Evolutionary conservation across 2,113 vertebrate species (phyloP).

Genomic region (Balaeniceps rex): DNA sequence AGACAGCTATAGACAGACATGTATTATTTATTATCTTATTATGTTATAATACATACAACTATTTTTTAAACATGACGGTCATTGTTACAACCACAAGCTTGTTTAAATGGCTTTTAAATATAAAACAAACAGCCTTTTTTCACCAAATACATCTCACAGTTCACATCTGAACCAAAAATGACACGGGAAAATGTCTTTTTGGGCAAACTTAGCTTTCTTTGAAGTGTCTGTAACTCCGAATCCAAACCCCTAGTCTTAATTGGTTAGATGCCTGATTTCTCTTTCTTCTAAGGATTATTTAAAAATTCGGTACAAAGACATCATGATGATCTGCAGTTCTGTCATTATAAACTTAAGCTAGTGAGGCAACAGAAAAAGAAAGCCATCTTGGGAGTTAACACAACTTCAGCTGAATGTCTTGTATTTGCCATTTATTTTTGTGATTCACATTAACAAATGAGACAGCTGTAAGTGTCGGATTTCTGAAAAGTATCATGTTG

Average conservation of each 20-base stretch:
- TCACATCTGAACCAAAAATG: not conserved
- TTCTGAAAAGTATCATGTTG: constrained; percentile 79
- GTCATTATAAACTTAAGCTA: constrained; percentile 40
- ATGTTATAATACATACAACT: constrained; percentile 39
- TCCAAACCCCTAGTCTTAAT: constrained; percentile 2
- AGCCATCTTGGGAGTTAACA: constrained; percentile 62
- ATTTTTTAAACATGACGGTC: not conserved
- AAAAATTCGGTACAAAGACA: constrained; percentile 51
- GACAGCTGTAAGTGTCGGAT: constrained; percentile 75
- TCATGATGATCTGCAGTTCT: constrained; percentile 34
- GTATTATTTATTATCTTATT: constrained; percentile 51
- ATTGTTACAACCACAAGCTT: not conserved
- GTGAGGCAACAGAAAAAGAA: constrained; percentile 33
- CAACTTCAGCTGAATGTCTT: constrained; percentile 38
- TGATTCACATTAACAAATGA: constrained; percentile 73
- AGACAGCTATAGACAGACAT: constrained; percentile 23
- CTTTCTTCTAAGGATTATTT: constrained; percentile 25
- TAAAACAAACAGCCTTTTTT: not conserved
- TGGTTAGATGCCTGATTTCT: constrained; percentile 39
- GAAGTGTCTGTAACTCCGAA: constrained; percentile 2
- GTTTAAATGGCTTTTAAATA: not conserved
- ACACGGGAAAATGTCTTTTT: constrained; percentile 11
- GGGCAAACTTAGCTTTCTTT: constrained; percentile 16
- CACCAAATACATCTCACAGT: not conserved
- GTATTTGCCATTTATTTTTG: constrained; percentile 63